Percentiles rank a stretch among this genome's conserved stretches.
Conservation (phyloP, 2,797 vertebrate genomes). For the Aldrovandia affinis region DNA sequence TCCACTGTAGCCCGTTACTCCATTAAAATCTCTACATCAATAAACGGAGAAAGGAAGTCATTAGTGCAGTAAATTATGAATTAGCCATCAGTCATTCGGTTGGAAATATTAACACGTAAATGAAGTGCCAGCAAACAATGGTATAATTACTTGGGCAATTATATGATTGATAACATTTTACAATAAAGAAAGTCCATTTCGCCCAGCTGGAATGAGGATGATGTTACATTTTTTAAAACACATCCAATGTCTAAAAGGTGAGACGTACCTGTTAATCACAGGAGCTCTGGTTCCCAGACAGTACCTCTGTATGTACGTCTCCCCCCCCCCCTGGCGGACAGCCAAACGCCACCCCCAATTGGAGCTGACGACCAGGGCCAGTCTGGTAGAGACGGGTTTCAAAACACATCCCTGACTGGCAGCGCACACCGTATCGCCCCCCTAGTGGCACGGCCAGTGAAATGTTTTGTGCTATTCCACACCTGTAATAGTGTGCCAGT, state of each 20-base stretch:
- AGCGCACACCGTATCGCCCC: too few species aligned
- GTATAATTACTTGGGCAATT: conserved; percentile 64
- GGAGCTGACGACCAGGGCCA: too few species aligned
- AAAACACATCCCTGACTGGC: too few species aligned
- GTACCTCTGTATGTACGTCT: too few species aligned
- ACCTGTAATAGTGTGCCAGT: too few species aligned
- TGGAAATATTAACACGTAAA: conserved; percentile 53
- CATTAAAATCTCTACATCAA: conserved; percentile 51
- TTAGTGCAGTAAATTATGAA: conserved; percentile 60
- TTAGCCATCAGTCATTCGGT: conserved; percentile 65
- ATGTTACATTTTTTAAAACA: conserved; percentile 17
- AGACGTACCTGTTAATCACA: neutral
- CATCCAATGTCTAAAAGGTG: neutral
- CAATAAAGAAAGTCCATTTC: conserved; percentile 49
- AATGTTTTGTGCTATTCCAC: too few species aligned
- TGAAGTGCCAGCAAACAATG: conserved; percentile 65
- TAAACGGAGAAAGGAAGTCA: conserved; percentile 54
- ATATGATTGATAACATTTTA: conserved; percentile 64
- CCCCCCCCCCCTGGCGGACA: too few species aligned
- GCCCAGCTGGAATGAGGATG: conserved; percentile 39
- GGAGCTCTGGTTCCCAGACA: neutral
- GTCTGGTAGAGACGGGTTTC: too few species aligned
- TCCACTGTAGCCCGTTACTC: conserved; percentile 1
- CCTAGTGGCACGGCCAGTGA: too few species aligned
- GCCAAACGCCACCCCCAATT: too few species aligned